Evolutionary conservation across 2,888 invertebrate genomes (phyloP), one percentile per base, ranked within the genome.

Genomic region (Coenonympha glycerion): DNA sequence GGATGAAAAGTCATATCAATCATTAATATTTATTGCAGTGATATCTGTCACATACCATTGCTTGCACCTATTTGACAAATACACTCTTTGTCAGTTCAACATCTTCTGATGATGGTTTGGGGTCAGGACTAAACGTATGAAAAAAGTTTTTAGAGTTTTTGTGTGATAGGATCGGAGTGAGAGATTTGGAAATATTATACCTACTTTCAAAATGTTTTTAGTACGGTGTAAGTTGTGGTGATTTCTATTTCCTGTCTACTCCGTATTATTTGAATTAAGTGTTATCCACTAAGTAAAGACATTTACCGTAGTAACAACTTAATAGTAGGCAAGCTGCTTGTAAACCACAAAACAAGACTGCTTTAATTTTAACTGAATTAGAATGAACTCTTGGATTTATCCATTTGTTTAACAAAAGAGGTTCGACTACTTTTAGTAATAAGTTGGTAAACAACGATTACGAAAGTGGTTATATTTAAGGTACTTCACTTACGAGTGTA

Each of bases 221-320:
- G n/a, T n/a, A n/a, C n/a, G n/a, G n/a, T n/a, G n/a, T n/a, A n/a
- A n/a, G n/a, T n/a, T n/a, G n/a, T n/a, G n/a, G n/a, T n/a, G n/a
- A n/a, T n/a, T n/a, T n/a, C n/a, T 13, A 21, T 13, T 21, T 33
- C 15, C 1, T 6, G 13, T 11, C 9, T 24, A 39, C 22, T 2
- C 24, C 22, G 15, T 22, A n/a, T 30, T 24, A 33, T 33, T 44
- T 13, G 33, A 44, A 22, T 31, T 22, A 31, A 31, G 18, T 42
- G 9, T 31, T 31, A 37, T 30, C 16, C 9, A 8, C 36, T 37
- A 16, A 42, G 36, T 53, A 41, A 41, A 49, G 52, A 58, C 52
- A 28, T 59, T 47, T 58, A 51, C 62, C 62, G 60, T 65, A 64
- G 47, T 56, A 49, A 49, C 58, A 64, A 63, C 58, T 58, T 56